phyloP scores from a whole-genome alignment of 2,888 invertebrate genomes.

The Gortyna flavago region DNA sequence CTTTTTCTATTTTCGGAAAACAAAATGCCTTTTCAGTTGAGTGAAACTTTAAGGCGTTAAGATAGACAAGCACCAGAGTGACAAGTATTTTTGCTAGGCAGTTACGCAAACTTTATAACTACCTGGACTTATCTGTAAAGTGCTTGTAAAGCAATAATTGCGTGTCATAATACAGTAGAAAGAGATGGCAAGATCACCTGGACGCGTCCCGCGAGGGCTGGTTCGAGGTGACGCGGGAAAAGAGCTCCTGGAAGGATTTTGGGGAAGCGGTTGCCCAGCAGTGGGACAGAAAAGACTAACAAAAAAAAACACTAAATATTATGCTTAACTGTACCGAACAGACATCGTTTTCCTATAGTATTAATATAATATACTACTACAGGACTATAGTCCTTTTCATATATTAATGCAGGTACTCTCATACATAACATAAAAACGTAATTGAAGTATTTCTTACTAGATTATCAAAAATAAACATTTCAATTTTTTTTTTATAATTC shows the following conservation, averaged over 20 bases:
- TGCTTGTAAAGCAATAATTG: constrained; percentile 1
- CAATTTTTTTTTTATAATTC: too few relatives aligned
- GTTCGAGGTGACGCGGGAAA: not conserved
- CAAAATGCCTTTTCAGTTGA: constrained; percentile 12
- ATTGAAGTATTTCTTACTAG: not conserved
- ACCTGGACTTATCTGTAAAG: constrained; percentile 13
- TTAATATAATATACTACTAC: too few relatives aligned
- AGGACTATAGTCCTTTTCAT: too few relatives aligned
- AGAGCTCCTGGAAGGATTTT: not conserved
- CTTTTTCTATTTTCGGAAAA: constrained; percentile 19
- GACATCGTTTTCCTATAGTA: not conserved
- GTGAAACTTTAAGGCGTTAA: constrained; percentile 28
- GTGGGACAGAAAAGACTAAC: not conserved
- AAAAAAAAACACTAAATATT: not conserved
- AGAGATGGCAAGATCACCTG: not conserved
- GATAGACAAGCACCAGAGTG: constrained; percentile 18
- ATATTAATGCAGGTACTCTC: too few relatives aligned
- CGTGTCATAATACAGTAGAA: not conserved
- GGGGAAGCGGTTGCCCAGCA: too few relatives aligned
- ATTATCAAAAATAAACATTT: not conserved
- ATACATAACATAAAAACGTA: not conserved
- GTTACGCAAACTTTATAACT: constrained; percentile 29
- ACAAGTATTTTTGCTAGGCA: constrained; percentile 29
- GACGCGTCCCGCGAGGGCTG: too few relatives aligned
- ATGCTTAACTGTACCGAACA: not conserved